phyloP scores from a whole-genome alignment of 2,888 invertebrate genomes.

The Minunthozetes semirufus region DNA sequence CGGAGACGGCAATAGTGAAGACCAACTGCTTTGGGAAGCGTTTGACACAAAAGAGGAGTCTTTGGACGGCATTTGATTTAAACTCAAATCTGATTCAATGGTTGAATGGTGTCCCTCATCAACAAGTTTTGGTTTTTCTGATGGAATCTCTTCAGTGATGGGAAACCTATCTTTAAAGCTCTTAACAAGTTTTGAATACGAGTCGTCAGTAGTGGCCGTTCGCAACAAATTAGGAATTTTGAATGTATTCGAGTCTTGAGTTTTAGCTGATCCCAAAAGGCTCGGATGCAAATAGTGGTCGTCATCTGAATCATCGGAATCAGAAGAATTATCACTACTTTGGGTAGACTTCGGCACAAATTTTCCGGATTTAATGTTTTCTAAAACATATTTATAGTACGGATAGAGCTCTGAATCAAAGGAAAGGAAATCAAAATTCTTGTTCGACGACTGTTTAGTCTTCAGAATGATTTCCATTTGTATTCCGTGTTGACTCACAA shows the following conservation, averaged over 20 bases:
- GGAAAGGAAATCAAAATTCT: constrained; percentile 86
- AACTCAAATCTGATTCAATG: not conserved
- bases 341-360: constrained; percentile 45
- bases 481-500: constrained; percentile 67
- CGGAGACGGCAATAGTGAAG: constrained; percentile 54
- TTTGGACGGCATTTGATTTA: not conserved
- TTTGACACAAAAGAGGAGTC: not conserved
- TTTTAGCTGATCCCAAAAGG: constrained; percentile 49
- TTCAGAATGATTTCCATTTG: constrained; percentile 99
- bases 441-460: constrained; percentile 88
- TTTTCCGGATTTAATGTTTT: constrained; percentile 48
- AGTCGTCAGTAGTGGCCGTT: constrained; percentile 57
- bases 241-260: not conserved
- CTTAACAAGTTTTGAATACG: constrained; percentile 77
- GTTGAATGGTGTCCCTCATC: not conserved
- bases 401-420: constrained; percentile 74
- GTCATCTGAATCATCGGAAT: constrained; percentile 45
- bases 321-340: constrained; percentile 45
- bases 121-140: not conserved
- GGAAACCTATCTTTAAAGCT: constrained; percentile 64
- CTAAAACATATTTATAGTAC: constrained; percentile 68
- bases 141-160: constrained; percentile 42
- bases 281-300: constrained; percentile 72
- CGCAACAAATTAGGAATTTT: constrained; percentile 36
- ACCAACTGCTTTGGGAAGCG: constrained; percentile 46